phyloP scores from a whole-genome alignment of 2,797 vertebrate species.

The Eulemur coronatus region DNA sequence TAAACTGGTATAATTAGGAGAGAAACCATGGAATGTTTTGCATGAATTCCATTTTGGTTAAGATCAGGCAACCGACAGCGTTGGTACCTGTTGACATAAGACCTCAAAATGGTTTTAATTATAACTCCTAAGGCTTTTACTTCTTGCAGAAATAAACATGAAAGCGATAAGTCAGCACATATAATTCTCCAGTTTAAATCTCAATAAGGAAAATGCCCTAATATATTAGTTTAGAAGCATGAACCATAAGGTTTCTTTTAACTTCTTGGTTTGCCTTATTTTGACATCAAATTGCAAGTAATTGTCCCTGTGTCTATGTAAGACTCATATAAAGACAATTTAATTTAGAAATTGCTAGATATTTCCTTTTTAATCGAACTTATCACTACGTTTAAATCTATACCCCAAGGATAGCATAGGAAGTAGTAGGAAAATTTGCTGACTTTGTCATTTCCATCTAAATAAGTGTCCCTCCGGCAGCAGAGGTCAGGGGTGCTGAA shows the following conservation, averaged over 20 bases:
- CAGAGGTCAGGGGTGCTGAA: rapidly evolving
- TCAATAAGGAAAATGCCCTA: not conserved
- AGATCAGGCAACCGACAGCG: not conserved
- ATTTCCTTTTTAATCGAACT: not conserved
- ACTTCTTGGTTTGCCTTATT: not conserved
- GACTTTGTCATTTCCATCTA: not conserved
- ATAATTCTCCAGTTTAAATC: not conserved
- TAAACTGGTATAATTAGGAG: rapidly evolving
- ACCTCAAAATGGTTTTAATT: not conserved
- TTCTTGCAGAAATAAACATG: not conserved
- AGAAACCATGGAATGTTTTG: not conserved
- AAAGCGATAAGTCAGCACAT: not conserved
- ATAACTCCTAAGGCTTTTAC: not conserved
- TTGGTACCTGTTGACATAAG: not conserved
- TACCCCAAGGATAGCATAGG: not conserved
- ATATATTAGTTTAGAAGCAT: not conserved
- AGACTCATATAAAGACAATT: not conserved
- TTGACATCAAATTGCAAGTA: not conserved
- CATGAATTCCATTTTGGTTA: not conserved
- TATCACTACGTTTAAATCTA: not conserved
- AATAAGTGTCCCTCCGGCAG: no score
- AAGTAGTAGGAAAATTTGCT: not conserved
- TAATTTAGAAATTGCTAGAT: not conserved
- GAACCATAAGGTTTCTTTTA: not conserved
- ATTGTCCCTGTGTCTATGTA: not conserved